phyloP scores from a whole-genome alignment of 2,888 invertebrate genomes.

The Campoletis raptor region DNA sequence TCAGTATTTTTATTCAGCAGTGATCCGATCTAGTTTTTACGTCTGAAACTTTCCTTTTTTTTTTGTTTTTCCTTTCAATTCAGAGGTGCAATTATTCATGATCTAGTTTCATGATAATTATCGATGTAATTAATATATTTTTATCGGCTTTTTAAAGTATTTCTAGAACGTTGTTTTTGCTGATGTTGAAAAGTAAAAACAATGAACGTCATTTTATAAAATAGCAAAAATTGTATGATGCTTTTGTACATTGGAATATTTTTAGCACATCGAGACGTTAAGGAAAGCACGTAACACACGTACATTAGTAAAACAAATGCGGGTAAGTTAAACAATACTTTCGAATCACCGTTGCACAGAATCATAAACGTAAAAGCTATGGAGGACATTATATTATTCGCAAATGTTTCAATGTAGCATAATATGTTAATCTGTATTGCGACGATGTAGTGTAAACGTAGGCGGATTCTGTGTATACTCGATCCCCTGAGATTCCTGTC shows the following conservation, averaged over 20 bases:
- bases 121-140: background rate
- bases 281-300: constrained; percentile 19
- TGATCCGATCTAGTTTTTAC: no score
- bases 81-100: no score
- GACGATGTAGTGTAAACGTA: constrained; percentile 26
- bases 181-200: background rate
- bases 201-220: background rate
- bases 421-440: constrained; percentile 31
- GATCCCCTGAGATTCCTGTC: constrained; percentile 27
- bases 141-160: background rate
- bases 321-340: constrained; percentile 12
- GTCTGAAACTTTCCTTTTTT: no score
- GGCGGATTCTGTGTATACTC: constrained; percentile 25
- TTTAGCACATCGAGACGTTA: constrained; percentile 8
- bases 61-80: no score
- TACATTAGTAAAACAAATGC: constrained; percentile 12
- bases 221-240: background rate
- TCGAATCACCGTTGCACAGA: background rate
- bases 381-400: constrained; percentile 27
- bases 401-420: constrained; percentile 28
- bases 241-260: background rate
- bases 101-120: no score
- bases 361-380: background rate
- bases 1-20: background rate
- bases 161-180: background rate